Conservation (phyloP, 2,113 vertebrate genomes). For the Grus americana region DNA sequence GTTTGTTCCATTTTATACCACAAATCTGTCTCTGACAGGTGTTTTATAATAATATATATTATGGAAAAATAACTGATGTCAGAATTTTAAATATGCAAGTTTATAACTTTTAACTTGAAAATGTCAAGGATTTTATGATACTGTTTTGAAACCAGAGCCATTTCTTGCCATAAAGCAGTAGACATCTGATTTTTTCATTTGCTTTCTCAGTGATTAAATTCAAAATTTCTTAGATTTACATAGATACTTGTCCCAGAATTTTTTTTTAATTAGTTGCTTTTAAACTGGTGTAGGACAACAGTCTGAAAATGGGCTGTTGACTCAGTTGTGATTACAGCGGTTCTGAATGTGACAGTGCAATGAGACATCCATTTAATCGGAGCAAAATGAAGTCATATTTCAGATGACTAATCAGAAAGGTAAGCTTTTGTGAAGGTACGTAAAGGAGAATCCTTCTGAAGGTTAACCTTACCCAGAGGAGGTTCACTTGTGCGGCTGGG, state of each 20-base stretch:
- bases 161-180: not conserved
- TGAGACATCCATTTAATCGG: not conserved
- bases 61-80: not conserved
- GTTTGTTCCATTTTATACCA: not conserved
- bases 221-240: not conserved
- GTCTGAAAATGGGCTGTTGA: conserved; percentile 8
- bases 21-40: not conserved
- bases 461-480: not conserved
- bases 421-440: not conserved
- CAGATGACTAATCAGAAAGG: conserved; percentile 12
- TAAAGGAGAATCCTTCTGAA: not conserved
- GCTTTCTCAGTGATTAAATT: not conserved
- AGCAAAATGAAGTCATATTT: conserved; percentile 22
- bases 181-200: not conserved
- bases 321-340: conserved; percentile 3
- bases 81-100: not conserved
- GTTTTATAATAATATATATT: not conserved
- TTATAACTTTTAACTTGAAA: not conserved
- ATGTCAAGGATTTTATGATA: not conserved
- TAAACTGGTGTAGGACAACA: not conserved
- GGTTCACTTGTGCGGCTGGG: not conserved
- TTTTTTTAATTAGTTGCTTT: not conserved
- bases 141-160: not conserved
- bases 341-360: not conserved
- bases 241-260: not conserved